Evolutionary conservation across 2,113 vertebrate genomes (phyloP), one percentile per base, ranked within the genome.

Genomic region (Cebidichthys violaceus): DNA sequence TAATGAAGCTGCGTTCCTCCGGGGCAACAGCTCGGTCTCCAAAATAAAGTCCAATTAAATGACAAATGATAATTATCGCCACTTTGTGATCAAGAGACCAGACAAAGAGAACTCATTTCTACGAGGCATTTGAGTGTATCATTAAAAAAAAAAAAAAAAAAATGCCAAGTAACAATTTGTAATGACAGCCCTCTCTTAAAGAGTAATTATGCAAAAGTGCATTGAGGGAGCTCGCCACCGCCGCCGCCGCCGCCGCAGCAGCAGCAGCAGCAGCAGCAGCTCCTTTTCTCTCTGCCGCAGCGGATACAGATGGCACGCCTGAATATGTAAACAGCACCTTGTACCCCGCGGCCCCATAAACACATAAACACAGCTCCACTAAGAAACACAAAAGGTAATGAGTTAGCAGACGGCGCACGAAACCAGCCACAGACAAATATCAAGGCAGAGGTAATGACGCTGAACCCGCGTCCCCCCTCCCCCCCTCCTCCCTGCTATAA

Each of bases 401-500:
- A 73, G 69, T 76, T 83, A 78, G 81, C 70, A 81, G 81, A 77
- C 78, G 11, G 78, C 18, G 18, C 24, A 8, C 1, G 0, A 73
- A 73, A 77, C 33, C 69, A 29, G 72, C 43, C 22, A 9, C 75
- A 86, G 85, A 76, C 77, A 73, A 77, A 87, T 90, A 87, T 90
- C 86, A 77, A 84, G 79, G 76, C 39, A 39, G 83, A 68, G 82
- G 75, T 90, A 90, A 90, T 88, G 89, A 80, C 65, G 86, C 79
- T 18, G 75, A 87, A 87, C 75, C 29, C 70, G 37, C 1, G 7
- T 72, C 43, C 62, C 67, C n/a, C n/a, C n/a, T n/a, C n/a, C n/a
- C n/a, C n/a, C n/a, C n/a, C n/a, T n/a, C n/a, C 62, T 45, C 45
- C 31, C 39, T 3, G 1, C 54, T 3, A 24, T 57, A 31, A 88